Base-by-base conservation (phyloP, 2,888 invertebrate species). In the Drosophila kambysellisi region DNA sequence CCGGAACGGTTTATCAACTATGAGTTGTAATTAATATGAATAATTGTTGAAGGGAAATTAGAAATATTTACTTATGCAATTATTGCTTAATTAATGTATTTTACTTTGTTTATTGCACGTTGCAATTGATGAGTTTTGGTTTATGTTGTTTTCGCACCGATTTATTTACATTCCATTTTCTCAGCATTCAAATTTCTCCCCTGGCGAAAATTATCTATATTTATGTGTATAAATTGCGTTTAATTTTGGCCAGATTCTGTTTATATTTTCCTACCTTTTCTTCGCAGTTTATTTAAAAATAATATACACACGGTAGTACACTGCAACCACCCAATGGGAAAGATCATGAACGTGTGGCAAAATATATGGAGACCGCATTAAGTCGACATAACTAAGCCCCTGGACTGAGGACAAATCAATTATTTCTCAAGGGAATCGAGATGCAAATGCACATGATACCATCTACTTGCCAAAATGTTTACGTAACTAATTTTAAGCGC, bases 401-500 rank as follows among this genome's bases (percentile, higher is more conserved):
- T 39, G 50, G 37, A 32, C 56, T 46, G 11, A 35, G 35, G 29
- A n/a, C 33, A 37, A 65, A 75, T 75, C 56, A 68, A 68, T 74
- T 61, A 54, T 41, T 39, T 53, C 20, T n/a, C 32, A 17, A 15
- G 15, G 12, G 39, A 54, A n/a, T 12, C 46, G 33, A 39, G 39
- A 52, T 63, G 39, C 69, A 61, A 61, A 70, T 70, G 64, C 76
- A 64, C 12, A 25, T 32, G 29, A 37, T 56, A 12, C 37, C 6
- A 35, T 17, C 56, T n/a, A 30, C n/a, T 41, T 48, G 29, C 3
- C 2, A 35, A 70, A 70, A 69, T 86, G 67, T 86, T 86, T 71
- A 73, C 71, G 67, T 57, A 75, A 77, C 77, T 72, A 80, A 85
- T 88, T 88, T 46, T 39, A 50, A 43, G 39, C 68, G 62, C 63